phyloP scores from a whole-genome alignment of 2,797 vertebrate genomes.

The Rhyacichthys aspro region DNA sequence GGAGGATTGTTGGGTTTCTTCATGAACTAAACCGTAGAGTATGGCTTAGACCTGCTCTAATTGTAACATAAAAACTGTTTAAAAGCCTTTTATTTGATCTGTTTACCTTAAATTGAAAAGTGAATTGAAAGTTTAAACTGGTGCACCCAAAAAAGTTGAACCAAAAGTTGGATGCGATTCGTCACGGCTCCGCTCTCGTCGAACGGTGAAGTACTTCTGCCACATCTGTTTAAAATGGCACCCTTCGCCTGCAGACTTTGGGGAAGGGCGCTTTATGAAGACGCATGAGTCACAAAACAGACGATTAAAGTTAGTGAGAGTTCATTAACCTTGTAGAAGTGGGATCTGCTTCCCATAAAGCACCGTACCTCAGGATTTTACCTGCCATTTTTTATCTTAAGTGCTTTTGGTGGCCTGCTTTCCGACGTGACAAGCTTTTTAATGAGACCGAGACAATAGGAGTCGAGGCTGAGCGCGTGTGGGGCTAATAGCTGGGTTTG shows the following conservation, averaged over 20 bases:
- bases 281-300: constrained; percentile 74
- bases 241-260: constrained; percentile 66
- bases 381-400: constrained; percentile 63
- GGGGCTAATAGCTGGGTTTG: constrained; percentile 53
- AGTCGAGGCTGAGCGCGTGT: constrained; percentile 40
- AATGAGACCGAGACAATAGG: constrained; percentile 73
- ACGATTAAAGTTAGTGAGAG: constrained; percentile 77
- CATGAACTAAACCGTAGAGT: too few relatives aligned
- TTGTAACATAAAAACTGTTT: too few relatives aligned
- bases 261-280: constrained; percentile 72
- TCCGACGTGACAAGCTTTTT: constrained; percentile 67
- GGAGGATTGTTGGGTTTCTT: too few relatives aligned
- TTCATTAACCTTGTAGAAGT: constrained; percentile 80
- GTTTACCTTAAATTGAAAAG: too few relatives aligned
- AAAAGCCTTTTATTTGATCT: too few relatives aligned
- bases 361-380: constrained; percentile 66
- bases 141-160: too few relatives aligned
- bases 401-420: constrained; percentile 59
- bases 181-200: constrained; percentile 63
- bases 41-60: too few relatives aligned
- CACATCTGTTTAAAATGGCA: constrained; percentile 73
- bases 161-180: constrained; percentile 53
- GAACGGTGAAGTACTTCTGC: constrained; percentile 42
- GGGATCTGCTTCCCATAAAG: constrained; percentile 64
- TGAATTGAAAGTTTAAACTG: constrained; percentile 5